Base-by-base conservation (phyloP, 2,113 vertebrate species). In the Cisticola juncidis region DNA sequence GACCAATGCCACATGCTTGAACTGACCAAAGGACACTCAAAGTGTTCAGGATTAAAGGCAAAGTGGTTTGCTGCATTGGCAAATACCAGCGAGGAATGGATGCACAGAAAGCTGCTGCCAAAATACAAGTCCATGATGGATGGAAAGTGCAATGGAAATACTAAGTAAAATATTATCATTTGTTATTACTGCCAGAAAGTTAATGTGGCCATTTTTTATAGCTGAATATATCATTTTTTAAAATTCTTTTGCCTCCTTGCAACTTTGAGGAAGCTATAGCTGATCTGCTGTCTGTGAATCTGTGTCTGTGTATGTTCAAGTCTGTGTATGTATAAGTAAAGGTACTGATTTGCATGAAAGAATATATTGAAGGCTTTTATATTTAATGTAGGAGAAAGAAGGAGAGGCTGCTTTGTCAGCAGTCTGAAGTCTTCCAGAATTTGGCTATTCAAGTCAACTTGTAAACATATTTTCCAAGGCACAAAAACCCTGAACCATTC, bases 111-210 rank as follows among this genome's bases (percentile, higher is more conserved):
- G n/a, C 44, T 73, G 8, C 70, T 88, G 56, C 31, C 68, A 92
- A 95, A 92, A 78, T 70, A 38, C 57, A 57, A 70, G 45, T 36
- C 45, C n/a, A 9, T 60, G 83, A 95, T 62, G 64, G 72, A 84
- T 93, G 72, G 47, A 86, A 96, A 92, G 51, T 60, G 11, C 29
- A 38, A 36, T 38, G 74, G 53, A 88, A 96, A 84, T 84, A 40
- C 33, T 79, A 88, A 92, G 66, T 69, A 91, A 96, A 95, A 74
- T 91, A 95, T 93, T 90, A 86, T 44, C 45, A 58, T 93, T 91
- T 91, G 50, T 93, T 92, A 82, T 91, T 95, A 89, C 72, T 74
- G 54, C 60, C 80, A 35, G 35, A 64, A 28, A 51, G 35, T 76
- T 76, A 80, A 91, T 57, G 31, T 72, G 78, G 42, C 9, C 45